Base-by-base conservation (phyloP, 92 coral and sea anemone species). In the Actinernus sp. region DNA sequence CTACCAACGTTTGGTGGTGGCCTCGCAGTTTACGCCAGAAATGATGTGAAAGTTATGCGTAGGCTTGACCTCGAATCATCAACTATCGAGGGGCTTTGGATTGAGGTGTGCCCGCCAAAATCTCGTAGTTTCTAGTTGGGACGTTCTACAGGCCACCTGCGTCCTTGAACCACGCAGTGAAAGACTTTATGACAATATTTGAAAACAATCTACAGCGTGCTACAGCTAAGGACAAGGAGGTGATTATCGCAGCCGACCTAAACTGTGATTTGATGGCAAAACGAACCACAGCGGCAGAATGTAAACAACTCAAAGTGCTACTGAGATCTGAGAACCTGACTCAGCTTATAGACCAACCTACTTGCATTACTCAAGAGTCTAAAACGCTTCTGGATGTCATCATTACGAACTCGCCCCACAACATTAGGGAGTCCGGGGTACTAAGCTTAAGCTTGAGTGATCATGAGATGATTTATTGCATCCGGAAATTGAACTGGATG, bases 101-200 rank as follows among this genome's bases (percentile, higher is more conserved):
- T 74, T 10, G 52, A 61, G 24, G 47, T 73, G 5, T 62, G 32
- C 13, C 49, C 28, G 1, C 63, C 63, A 3, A 67, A 68, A 48
- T 78, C 71, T 11, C 55, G 77, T 1, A 66, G 84, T 18, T 76
- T 26, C 44, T 65, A 32, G 44, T 47, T 10, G 67, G 68, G 7
- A 55, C 57, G 2, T 65, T 37, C 34, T 65, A 65, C 49, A 31
- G 50, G 54, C 75, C 69, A n/a, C 83, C 75, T 17, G 48, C 27
- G 27, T 73, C 81, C n/a, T 73, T 72, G 2, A 25, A 55, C 26
- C 39, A 74, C 41, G 49, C 55, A 28, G 59, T 61, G 22, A 31
- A 5, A 3, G 72, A 60, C 56, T 73, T 73, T 39, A 25, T 61
- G 68, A 29, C 47, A 19, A 58, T 61, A 47, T 52, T 73, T 18